phyloP scores from a whole-genome alignment of 2,888 invertebrate species.

The Callinectes sapidus region DNA sequence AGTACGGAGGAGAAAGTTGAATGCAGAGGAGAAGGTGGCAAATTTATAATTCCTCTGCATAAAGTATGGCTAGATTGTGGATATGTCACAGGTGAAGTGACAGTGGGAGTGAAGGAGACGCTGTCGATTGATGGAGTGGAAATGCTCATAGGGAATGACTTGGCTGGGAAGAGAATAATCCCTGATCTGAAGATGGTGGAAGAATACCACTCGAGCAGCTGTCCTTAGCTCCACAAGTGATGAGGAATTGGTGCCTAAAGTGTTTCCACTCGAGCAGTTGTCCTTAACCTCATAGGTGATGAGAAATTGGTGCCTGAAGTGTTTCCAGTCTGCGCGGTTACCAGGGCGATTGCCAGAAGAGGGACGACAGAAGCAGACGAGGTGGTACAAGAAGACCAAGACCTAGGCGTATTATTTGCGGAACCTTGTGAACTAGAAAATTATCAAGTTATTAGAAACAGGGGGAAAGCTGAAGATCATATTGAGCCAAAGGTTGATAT shows the following conservation, averaged over 20 bases:
- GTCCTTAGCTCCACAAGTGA: not conserved
- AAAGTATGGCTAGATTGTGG: not conserved
- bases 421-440: conserved; percentile 22
- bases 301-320: too few species aligned
- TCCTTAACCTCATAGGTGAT: too few species aligned
- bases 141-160: not conserved
- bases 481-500: not conserved
- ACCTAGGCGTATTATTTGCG: conserved; percentile 16
- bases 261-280: not conserved
- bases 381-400: conserved; percentile 24
- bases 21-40: too few species aligned
- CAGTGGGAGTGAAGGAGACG: conserved; percentile 13
- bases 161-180: conserved; percentile 24
- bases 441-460: not conserved
- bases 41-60: too few species aligned
- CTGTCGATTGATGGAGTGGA: conserved; percentile 24
- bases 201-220: not conserved
- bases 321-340: not conserved
- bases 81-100: conserved; percentile 8
- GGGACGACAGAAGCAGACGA: not conserved
- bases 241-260: too few species aligned
- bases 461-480: not conserved
- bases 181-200: not conserved
- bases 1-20: too few species aligned
- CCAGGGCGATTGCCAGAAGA: conserved; percentile 13